A percentile compares a stretch with the other conserved stretches of the same genome.
Conservation (phyloP, 2,113 vertebrate genomes). For the Eupsittula cactorum region DNA sequence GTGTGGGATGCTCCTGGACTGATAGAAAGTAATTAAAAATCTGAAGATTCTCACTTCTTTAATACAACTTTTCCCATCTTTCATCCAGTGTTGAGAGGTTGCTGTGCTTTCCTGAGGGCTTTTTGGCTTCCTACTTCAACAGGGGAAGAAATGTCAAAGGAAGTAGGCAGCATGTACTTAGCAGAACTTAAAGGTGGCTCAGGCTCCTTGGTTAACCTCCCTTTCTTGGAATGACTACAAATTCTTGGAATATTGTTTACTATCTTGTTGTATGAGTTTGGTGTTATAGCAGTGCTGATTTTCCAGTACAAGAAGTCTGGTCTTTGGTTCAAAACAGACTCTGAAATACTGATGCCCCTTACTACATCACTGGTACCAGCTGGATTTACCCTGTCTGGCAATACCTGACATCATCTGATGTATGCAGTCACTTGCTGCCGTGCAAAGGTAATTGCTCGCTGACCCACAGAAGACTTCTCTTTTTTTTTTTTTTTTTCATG, state of each 20-base stretch:
- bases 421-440: not conserved
- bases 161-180: not conserved
- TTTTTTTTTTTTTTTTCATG: not conserved
- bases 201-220: not conserved
- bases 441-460: not conserved
- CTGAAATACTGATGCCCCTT: not conserved
- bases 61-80: not conserved
- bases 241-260: not conserved
- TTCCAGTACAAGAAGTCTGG: not conserved
- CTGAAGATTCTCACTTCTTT: not conserved
- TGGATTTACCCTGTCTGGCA: not conserved
- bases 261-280: not conserved
- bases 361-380: not conserved
- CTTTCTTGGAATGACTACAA: not conserved
- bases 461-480: not conserved
- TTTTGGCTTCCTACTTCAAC: not conserved
- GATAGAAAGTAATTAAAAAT: slow-evolving; percentile 5
- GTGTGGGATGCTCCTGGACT: not conserved
- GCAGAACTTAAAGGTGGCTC: not conserved
- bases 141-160: not conserved
- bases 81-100: not conserved
- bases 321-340: not conserved
- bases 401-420: not conserved
- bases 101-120: not conserved
- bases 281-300: not conserved